Conservation (phyloP, 2,113 vertebrate species). For the Clarias batrachus region DNA sequence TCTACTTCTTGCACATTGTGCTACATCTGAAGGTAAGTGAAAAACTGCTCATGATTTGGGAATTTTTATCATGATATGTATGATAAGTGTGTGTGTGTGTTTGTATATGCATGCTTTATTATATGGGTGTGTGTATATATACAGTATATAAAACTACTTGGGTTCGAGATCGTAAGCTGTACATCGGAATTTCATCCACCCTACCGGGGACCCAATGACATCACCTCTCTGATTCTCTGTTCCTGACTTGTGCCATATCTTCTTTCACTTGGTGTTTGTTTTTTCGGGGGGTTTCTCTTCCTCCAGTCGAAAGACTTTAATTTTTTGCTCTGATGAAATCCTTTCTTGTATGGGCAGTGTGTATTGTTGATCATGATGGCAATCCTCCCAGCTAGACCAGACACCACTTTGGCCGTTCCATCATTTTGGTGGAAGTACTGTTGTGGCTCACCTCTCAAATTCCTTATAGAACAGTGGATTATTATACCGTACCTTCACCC, state of each 20-base stretch:
- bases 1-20: conserved; percentile 56
- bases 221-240: neutral
- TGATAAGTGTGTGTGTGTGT: neutral
- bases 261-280: too few species aligned
- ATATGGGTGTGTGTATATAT: neutral
- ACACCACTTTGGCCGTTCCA: neutral
- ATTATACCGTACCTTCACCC: neutral
- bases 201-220: neutral
- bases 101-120: neutral
- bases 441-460: neutral
- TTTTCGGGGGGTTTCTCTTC: neutral
- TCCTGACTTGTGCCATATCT: too few species aligned
- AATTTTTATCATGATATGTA: neutral
- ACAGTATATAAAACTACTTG: neutral
- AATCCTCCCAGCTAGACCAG: neutral
- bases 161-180: neutral
- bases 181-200: neutral
- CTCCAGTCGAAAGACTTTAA: neutral
- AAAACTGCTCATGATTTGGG: neutral
- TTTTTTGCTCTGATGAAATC: neutral
- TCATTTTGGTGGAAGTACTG: neutral
- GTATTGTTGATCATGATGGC: neutral
- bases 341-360: neutral
- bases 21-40: conserved; percentile 64
- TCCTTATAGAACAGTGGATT: neutral